Evolutionary conservation across 1,140 invertebrate species (phyloP).

Genomic region (Ericerus pela): DNA sequence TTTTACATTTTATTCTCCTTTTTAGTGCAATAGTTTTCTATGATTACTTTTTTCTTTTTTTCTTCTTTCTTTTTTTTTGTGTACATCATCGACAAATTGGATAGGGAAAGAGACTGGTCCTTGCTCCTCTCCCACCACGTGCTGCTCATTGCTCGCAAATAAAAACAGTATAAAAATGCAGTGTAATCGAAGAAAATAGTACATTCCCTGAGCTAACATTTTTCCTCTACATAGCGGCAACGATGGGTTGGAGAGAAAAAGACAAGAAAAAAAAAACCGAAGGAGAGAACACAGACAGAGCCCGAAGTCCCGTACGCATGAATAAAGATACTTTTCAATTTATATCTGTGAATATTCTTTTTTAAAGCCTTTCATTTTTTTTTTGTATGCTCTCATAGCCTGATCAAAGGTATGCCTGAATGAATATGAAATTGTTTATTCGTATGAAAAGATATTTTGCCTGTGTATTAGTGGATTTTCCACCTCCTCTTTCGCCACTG

Average conservation of each 20-base stretch:
- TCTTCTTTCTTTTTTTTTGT: slow-evolving; percentile 1
- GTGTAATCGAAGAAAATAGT: slow-evolving; percentile 11
- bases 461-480: slow-evolving; percentile 5
- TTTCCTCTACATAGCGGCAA: no score
- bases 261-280: slow-evolving; percentile 5
- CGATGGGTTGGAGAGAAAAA: no score
- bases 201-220: slow-evolving; percentile 1
- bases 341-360: slow-evolving; percentile 8
- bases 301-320: slow-evolving; percentile 7
- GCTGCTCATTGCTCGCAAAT: no score
- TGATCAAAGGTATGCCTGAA: slow-evolving; percentile 12
- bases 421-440: slow-evolving; percentile 12
- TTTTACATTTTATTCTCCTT: slow-evolving; percentile 6
- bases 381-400: neutral
- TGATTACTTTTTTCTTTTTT: slow-evolving; percentile 1
- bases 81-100: slow-evolving; percentile 9
- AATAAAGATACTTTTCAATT: slow-evolving; percentile 12
- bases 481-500: neutral
- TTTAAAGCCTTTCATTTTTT: slow-evolving; percentile 7
- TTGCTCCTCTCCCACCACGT: no score
- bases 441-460: slow-evolving; percentile 10
- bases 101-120: slow-evolving; percentile 6
- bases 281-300: no score
- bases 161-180: no score
- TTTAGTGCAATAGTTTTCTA: slow-evolving; percentile 11